Evolutionary conservation across 2,888 invertebrate genomes (phyloP).

Genomic region (Escarpia spicata): DNA sequence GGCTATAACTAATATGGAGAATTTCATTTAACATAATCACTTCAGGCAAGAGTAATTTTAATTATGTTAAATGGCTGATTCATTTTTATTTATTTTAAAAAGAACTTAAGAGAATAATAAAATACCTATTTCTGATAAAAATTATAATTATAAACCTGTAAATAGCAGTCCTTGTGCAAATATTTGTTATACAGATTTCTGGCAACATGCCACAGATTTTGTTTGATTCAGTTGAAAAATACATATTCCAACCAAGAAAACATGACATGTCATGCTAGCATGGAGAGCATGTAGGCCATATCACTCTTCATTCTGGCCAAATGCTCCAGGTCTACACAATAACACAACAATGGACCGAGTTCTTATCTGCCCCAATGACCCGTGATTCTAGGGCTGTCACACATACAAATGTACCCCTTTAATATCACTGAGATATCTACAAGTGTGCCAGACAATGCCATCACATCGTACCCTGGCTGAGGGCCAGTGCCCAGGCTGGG

Average conservation of each 20-base stretch:
- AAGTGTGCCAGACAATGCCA: neutral
- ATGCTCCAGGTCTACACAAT: neutral
- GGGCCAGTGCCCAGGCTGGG: neutral
- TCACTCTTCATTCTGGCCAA: neutral
- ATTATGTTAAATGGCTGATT: too few species aligned
- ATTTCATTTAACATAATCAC: too few species aligned
- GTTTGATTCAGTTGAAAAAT: too few species aligned
- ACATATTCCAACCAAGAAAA: too few species aligned
- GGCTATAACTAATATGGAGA: neutral
- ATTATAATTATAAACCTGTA: too few species aligned
- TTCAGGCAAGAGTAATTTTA: too few species aligned
- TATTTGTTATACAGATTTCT: too few species aligned
- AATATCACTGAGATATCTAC: neutral
- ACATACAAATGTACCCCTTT: conserved; percentile 12
- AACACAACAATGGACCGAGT: neutral
- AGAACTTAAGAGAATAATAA: too few species aligned
- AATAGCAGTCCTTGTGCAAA: too few species aligned
- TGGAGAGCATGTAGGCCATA: neutral
- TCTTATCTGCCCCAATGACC: neutral
- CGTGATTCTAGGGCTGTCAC: neutral
- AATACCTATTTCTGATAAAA: too few species aligned
- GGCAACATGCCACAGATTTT: too few species aligned
- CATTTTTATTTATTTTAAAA: too few species aligned
- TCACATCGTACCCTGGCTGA: neutral
- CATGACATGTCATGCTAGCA: neutral